Conservation (phyloP, 2,797 vertebrate genomes). For the Pseudochromis fuscus region DNA sequence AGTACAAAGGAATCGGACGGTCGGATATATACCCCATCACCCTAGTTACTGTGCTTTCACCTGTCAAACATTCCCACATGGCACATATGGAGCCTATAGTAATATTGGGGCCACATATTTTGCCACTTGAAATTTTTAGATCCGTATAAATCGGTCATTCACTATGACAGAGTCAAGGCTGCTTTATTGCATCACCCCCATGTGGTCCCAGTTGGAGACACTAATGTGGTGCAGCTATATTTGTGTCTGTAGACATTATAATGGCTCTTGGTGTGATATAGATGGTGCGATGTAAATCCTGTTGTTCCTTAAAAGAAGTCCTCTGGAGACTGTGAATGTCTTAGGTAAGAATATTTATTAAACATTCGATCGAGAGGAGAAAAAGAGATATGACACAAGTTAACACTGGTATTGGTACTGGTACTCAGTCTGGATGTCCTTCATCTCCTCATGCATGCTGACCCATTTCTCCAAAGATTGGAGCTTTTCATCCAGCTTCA, state of each 20-base stretch:
- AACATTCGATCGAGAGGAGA: too few species aligned
- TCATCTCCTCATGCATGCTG: too few species aligned
- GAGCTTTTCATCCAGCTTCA: too few species aligned
- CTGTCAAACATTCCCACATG: background rate
- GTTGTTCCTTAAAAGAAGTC: too few species aligned
- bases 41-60: background rate
- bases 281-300: too few species aligned
- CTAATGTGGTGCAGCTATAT: background rate
- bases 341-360: too few species aligned
- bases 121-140: background rate
- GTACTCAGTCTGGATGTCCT: too few species aligned
- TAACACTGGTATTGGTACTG: too few species aligned
- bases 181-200: background rate
- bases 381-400: too few species aligned
- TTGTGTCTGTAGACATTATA: constrained; percentile 7
- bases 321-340: too few species aligned
- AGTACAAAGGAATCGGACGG: background rate
- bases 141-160: background rate
- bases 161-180: background rate
- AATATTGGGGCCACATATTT: background rate
- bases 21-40: background rate
- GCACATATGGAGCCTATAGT: background rate
- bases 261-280: background rate
- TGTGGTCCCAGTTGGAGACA: background rate
- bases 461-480: too few species aligned